Evolutionary conservation across 2,797 vertebrate genomes (phyloP), one percentile per base, ranked within the genome.

Genomic region (Myotis pilosus): DNA sequence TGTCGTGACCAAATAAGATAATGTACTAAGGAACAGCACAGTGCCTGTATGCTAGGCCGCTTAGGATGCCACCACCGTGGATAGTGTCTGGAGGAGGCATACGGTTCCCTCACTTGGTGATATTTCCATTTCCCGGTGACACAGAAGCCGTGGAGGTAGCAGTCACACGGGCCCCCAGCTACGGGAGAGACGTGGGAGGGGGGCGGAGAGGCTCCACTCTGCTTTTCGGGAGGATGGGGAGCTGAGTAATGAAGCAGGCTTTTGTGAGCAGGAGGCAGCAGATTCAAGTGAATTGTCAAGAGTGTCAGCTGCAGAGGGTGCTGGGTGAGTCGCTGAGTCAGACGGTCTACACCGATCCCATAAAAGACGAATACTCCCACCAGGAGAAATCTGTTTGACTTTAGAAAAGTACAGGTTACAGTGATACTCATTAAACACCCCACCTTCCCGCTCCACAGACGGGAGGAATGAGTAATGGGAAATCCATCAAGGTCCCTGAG

Each of bases 351-450:
- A 92, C 87, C 4, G 84, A 95, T 95, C 95, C 96, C 96, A 98
- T 95, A 62, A 89, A 92, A 95, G 96, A 97, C 81, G 91, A 96
- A 96, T 96, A 96, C 96, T 97, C 98, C 97, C 96, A 98, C 98
- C 95, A 80, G 87, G 72, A 84, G 2, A 95, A 91, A 80, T 95
- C 81, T 97, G 90, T 97, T 97, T 97, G 97, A 80, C 97, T 98
- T 97, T 71, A 97, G 97, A 90, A 98, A 98, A 98, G 97, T 97
- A 98, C 96, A 98, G 96, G 97, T 96, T 97, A 94, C 96, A 97
- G 88, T 94, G 97, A 98, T 57, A 97, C 97, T 95, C 95, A 13
- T 87, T 82, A 96, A 94, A 97, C 97, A 95, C 95, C 96, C 97
- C 97, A 71, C 95, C 97, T 80, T 94, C 94, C 96, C 53, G 86